Evolutionary conservation across 2,113 vertebrate species (phyloP).

Genomic region (Tragelaphus strepsiceros): DNA sequence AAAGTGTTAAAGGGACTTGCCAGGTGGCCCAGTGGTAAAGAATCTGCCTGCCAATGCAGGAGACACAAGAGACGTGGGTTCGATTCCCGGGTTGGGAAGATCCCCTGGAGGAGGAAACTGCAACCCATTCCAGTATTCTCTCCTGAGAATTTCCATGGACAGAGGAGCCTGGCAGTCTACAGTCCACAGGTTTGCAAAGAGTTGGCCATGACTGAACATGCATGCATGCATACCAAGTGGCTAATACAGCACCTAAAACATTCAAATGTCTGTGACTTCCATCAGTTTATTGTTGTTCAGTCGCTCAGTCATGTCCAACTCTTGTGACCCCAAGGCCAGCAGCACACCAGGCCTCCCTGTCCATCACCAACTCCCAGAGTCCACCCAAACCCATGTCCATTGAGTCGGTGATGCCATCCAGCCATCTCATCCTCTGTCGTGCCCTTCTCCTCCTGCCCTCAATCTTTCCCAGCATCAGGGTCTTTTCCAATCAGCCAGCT

Average conservation of each 20-base stretch:
- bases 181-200: background rate
- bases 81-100: background rate
- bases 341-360: background rate
- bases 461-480: background rate
- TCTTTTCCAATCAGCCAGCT: accelerated
- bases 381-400: background rate
- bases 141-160: background rate
- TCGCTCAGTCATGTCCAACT: background rate
- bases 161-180: background rate
- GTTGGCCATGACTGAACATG: background rate
- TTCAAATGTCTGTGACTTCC: background rate
- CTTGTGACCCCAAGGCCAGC: background rate
- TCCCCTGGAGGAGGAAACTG: background rate
- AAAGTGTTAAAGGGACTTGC: background rate
- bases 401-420: background rate
- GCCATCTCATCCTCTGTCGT: background rate
- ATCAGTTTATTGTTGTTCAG: background rate
- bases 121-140: background rate
- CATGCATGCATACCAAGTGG: background rate
- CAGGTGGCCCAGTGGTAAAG: background rate
- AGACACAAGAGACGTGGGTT: background rate
- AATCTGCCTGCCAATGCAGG: background rate
- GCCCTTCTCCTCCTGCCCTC: background rate
- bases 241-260: background rate
- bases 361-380: background rate